Percentiles rank a stretch among this genome's conserved stretches.
These are phyloP conservation scores for Turritopsis dohrnii DNA, from an alignment of 30 jellyfish, hydroid and myxozoan species.

Conservation along the genomic window DNA sequence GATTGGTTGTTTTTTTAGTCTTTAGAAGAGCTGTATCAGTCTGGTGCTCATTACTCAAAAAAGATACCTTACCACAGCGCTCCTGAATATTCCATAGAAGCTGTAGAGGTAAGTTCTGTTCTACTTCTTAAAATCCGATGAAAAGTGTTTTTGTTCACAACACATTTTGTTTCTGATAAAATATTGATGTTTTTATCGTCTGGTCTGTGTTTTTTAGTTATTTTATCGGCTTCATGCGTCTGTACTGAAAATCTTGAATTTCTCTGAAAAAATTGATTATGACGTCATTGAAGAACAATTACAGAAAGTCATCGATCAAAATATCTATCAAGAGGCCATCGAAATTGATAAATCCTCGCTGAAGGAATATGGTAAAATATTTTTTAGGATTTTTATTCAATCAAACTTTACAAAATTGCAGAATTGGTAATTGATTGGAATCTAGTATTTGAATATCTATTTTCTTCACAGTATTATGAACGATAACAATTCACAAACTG, in stretches of 20 bases:
- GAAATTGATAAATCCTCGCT: conserved; percentile 5
- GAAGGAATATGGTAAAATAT: conserved; percentile 20
- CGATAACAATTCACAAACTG: too few species aligned
- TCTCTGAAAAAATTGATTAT: conserved; percentile 38
- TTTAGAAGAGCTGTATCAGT: conserved; percentile 53
- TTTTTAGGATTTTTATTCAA: too few species aligned
- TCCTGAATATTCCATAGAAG: conserved; percentile 83
- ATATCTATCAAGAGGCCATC: neutral
- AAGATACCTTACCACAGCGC: conserved; percentile 83
- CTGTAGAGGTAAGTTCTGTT: conserved; percentile 79
- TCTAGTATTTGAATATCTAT: too few species aligned
- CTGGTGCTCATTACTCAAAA: conserved; percentile 73
- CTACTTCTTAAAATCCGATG: too few species aligned
- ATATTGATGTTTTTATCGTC: neutral
- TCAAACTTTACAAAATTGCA: too few species aligned
- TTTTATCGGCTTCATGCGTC: conserved; percentile 83
- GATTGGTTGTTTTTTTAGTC: conserved; percentile 40
- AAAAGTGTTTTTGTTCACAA: too few species aligned
- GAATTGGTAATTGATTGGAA: too few species aligned
- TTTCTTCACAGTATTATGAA: too few species aligned
- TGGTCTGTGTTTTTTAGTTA: conserved; percentile 38
- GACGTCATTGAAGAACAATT: conserved; percentile 50
- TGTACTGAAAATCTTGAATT: conserved; percentile 33
- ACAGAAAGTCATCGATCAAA: conserved; percentile 16
- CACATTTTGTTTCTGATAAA: too few species aligned